Percentiles rank a stretch among this genome's conserved stretches.
Conservation (phyloP, 2,888 invertebrate genomes). For the Alviniconcha strummeri region DNA sequence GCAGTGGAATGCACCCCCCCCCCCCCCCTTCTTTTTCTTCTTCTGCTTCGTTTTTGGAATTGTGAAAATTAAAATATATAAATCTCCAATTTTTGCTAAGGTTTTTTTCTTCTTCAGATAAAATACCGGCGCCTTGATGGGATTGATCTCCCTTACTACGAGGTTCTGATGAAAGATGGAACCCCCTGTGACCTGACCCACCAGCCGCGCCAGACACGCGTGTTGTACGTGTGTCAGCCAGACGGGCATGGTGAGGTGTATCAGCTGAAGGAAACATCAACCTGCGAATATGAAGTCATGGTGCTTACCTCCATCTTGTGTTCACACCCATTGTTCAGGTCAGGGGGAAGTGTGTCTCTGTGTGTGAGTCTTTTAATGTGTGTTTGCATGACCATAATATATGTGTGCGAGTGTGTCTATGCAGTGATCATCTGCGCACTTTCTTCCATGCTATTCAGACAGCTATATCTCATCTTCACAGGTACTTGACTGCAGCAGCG, state of each 20-base stretch:
- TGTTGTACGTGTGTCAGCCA: conserved; percentile 90
- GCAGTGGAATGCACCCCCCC: too few species aligned
- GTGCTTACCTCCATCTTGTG: conserved; percentile 92
- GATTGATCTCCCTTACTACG: conserved; percentile 88
- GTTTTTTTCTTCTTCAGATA: conserved; percentile 55
- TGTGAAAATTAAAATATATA: too few species aligned
- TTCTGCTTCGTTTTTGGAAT: too few species aligned
- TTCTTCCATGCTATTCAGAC: not conserved
- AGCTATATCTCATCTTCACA: too few species aligned
- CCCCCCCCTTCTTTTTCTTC: too few species aligned
- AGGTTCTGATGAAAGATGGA: conserved; percentile 86
- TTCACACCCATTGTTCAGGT: conserved; percentile 85
- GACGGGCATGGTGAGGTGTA: conserved; percentile 94
- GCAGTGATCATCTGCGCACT: too few species aligned
- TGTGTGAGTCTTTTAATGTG: too few species aligned
- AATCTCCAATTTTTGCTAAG: too few species aligned
- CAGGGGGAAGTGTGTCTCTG: not conserved
- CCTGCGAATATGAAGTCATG: conserved; percentile 95
- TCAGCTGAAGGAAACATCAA: conserved; percentile 92
- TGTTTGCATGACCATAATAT: too few species aligned
- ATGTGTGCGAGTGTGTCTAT: too few species aligned
- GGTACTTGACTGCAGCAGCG: too few species aligned
- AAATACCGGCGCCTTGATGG: conserved; percentile 84
- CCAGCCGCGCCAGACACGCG: conserved; percentile 85
- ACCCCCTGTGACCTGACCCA: conserved; percentile 93